phyloP scores from a whole-genome alignment of 2,113 vertebrate genomes.

The Lutjanus erythropterus region DNA sequence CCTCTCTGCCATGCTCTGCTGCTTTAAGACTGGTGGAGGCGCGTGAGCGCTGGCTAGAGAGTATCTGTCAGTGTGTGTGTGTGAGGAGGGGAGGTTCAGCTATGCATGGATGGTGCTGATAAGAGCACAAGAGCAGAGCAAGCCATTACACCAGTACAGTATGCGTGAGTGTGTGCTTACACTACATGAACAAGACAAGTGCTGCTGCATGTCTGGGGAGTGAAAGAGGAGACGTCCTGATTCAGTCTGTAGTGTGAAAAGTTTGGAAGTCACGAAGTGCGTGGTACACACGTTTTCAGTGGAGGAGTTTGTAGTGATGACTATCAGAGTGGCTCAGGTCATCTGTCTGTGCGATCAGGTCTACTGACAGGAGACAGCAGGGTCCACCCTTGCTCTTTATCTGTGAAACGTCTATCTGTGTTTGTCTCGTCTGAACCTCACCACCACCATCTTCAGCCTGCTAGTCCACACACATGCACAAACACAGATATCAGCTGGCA shows the following conservation, averaged over 20 bases:
- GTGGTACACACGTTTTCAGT: constrained; percentile 7
- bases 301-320: constrained; percentile 32
- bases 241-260: constrained; percentile 31
- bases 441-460: constrained; percentile 10
- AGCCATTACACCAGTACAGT: constrained; percentile 40
- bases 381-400: constrained; percentile 39
- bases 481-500: constrained; percentile 23
- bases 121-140: constrained; percentile 51
- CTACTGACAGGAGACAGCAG: constrained; percentile 34
- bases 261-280: constrained; percentile 29
- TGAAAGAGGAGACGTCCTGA: constrained; percentile 18
- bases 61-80: constrained; percentile 31
- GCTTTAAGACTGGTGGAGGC: constrained; percentile 42
- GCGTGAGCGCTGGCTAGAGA: constrained; percentile 28
- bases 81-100: constrained; percentile 26
- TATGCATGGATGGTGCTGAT: constrained; percentile 64
- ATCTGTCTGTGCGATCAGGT: constrained; percentile 57
- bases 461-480: background rate
- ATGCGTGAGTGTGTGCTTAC: constrained; percentile 24
- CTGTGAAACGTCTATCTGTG: constrained; percentile 33
- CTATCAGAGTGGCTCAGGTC: constrained; percentile 55
- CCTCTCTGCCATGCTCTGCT: constrained; percentile 45
- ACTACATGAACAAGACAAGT: constrained; percentile 17
- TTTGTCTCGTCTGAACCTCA: constrained; percentile 11
- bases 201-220: constrained; percentile 19